Evolutionary conservation across 2,888 invertebrate genomes (phyloP), one percentile per base, ranked within the genome.

Genomic region (Chrysolina americana): DNA sequence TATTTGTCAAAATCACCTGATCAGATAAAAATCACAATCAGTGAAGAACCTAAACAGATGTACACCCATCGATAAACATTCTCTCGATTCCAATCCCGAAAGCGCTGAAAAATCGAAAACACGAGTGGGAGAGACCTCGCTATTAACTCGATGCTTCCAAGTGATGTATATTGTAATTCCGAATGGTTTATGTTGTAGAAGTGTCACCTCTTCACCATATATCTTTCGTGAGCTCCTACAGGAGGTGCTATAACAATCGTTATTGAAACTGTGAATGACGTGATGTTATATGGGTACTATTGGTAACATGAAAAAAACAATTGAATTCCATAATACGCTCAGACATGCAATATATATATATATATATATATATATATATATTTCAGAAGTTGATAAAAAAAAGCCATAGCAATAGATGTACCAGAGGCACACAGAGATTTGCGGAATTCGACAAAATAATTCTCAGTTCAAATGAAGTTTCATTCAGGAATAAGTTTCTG

Each of bases 251-350:
- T 68, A 75, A 65, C 59, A 75, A 72, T 75, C 21, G 68, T 62
- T 59, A 75, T 75, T 70, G 70, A 68, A 62, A 53, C 36, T 65
- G 28, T 70, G 68, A 75, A 65, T 71, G 75, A 75, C 65, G 47
- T 59, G 44, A 66, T 47, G 50, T 50, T 50, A 8, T 50, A 50
- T n/a, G 15, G n/a, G 17, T 17, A 50, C 2, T n/a, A 50, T 53
- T 3, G 48, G n/a, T 50, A 5, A 53, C 9, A 50, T 50, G 50
- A 21, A 21, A 17, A 48, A 48, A 48, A 48, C 1, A 48, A 48
- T 8, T 48, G 17, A 17, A 36, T 36, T 36, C 4, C 36, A 36
- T 6, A 8, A 36, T 36, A 36, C 36, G 0, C 36, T 36, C 36
- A 36, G 36, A 36, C 36, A 36, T 8, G 36, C 36, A 36, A n/a